Evolutionary conservation across 2,888 invertebrate genomes (phyloP).

Genomic region (Trichogramma evanescens): DNA sequence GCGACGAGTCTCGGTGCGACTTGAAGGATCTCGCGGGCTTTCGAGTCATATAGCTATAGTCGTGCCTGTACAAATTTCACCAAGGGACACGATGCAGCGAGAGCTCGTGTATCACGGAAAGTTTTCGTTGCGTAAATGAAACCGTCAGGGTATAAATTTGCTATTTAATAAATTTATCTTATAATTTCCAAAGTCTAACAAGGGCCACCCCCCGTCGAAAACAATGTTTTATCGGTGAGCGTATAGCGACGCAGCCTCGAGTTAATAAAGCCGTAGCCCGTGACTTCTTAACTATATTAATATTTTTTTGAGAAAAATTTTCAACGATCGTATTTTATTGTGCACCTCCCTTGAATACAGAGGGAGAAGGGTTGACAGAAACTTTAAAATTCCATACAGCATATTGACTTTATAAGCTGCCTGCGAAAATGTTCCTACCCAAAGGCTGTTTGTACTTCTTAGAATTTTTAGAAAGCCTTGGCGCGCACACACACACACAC

Average conservation of each 20-base stretch:
- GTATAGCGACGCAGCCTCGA: too few relatives aligned
- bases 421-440: slow-evolving; percentile 8
- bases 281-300: neutral
- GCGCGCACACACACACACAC: too few relatives aligned
- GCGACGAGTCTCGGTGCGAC: slow-evolving; percentile 1
- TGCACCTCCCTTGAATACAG: neutral
- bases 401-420: slow-evolving; percentile 12
- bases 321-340: slow-evolving; percentile 15
- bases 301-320: slow-evolving; percentile 1
- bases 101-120: neutral
- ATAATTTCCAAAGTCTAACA: too few relatives aligned
- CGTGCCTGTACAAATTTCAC: neutral
- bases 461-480: neutral
- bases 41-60: neutral
- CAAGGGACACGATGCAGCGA: neutral
- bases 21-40: neutral
- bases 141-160: too few relatives aligned
- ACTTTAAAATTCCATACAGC: slow-evolving; percentile 19
- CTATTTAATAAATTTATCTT: too few relatives aligned
- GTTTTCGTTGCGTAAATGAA: too few relatives aligned
- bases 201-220: too few relatives aligned
- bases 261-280: too few relatives aligned
- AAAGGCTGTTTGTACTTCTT: slow-evolving; percentile 5
- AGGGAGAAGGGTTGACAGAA: neutral
- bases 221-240: too few relatives aligned